Evolutionary conservation across 1,140 invertebrate genomes (phyloP), one percentile per base, ranked within the genome.

Genomic region (Leptinotarsa texana): DNA sequence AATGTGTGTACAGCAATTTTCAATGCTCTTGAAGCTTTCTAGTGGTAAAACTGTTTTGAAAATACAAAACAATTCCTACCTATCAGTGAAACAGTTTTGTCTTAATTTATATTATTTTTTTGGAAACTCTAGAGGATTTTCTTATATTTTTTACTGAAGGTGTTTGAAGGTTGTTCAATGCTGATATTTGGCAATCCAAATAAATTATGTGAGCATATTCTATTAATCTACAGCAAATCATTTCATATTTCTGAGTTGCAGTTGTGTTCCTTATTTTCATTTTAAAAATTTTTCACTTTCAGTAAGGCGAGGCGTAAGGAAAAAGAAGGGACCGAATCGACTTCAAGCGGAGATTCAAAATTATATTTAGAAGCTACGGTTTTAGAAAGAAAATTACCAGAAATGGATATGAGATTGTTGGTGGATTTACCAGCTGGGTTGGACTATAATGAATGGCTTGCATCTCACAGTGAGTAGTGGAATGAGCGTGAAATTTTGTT

Each of bases 371-470:
- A 98, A 89, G 94, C 96, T 85, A 91, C 94, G 79, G 92, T 96
- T 79, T 90, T 97, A 80, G 96, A 98, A 89, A 91, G 95, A 85
- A 95, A 95, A 87, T 89, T 97, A 84, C 93, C 95, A 79, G 96
- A 98, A 87, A 90, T 95, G 81, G 96, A 98, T 89, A 90, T 98
- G 87, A 92, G 92, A 84, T 92, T 96, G 86, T 89, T 99, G 83
- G 95, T 98, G 76, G 94, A 96, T 85, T 89, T 98, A 86, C 97
- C 97, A 80, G 90, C 92, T 77, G 96, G 95, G 77, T 90, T 99
- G 84, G 96, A 98, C 87, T 95, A 96, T 88, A 98, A 98, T 88
- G 97, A 99, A 90, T 99, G 97, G 97, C 91, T 99, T 78, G 97
- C 97, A 74, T 98, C 96, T 78, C 97, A 99, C 86, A 98, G 95